Conservation (phyloP, 92 coral and sea anemone species). For the Pocillopora meandrina region DNA sequence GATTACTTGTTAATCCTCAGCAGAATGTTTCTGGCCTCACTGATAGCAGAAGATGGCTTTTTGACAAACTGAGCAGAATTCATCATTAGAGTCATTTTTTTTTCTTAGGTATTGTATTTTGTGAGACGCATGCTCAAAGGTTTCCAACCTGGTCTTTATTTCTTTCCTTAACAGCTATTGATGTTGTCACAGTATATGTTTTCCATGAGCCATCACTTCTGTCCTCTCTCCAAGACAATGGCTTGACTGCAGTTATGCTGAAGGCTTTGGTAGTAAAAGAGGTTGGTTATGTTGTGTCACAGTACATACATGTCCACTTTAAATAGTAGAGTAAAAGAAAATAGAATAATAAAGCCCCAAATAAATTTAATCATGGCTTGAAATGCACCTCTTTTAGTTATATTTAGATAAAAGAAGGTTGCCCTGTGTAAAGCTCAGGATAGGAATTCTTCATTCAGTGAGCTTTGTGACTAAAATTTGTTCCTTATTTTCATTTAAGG, state of each 20-base stretch:
- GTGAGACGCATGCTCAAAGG: no score
- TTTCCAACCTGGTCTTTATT: neutral
- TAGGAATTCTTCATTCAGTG: neutral
- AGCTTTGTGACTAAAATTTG: neutral
- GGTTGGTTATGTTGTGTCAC: conserved; percentile 38
- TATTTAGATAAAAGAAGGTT: no score
- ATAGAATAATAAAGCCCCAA: no score
- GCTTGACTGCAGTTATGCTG: conserved; percentile 94
- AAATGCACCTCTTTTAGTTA: no score
- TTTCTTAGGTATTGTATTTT: no score
- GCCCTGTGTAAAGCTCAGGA: no score
- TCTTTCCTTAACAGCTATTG: conserved; percentile 73
- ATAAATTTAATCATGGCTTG: no score
- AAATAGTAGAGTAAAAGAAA: neutral
- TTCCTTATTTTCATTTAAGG: conserved; percentile 30
- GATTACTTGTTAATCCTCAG: no score
- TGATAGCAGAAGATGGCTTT: no score
- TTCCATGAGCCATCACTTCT: conserved; percentile 97
- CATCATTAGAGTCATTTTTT: no score
- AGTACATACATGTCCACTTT: neutral
- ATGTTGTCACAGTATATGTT: conserved; percentile 96
- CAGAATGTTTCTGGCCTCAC: no score
- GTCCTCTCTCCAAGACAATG: conserved; percentile 96
- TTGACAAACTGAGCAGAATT: no score
- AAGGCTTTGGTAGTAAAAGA: conserved; percentile 92